These are phyloP conservation scores for Lithophane socia DNA, from an alignment of 2,888 invertebrate genomes.

Conservation along the genomic window DNA sequence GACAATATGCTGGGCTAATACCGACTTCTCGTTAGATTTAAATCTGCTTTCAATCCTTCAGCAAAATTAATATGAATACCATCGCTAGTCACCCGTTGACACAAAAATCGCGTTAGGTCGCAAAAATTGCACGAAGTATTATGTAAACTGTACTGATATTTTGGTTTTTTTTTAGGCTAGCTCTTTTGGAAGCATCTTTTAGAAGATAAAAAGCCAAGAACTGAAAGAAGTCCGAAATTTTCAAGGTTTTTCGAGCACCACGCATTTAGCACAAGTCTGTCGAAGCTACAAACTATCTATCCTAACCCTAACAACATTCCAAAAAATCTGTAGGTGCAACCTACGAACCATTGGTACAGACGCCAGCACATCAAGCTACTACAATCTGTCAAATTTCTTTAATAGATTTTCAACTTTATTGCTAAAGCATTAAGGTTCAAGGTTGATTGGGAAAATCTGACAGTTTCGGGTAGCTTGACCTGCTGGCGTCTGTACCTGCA, in stretches of 20 bases:
- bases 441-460: no score
- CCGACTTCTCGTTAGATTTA: conserved; percentile 6
- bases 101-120: neutral
- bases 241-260: neutral
- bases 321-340: neutral
- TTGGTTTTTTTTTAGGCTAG: neutral
- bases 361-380: no score
- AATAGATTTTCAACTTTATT: no score
- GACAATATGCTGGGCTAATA: conserved; percentile 5
- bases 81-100: neutral
- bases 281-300: neutral
- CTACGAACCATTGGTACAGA: no score
- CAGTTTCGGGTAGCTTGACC: no score
- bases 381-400: no score
- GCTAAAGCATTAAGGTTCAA: no score
- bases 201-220: no score
- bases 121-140: neutral
- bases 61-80: conserved; percentile 3
- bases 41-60: conserved; percentile 27
- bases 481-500: no score
- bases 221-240: no score
- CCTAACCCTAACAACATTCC: neutral
- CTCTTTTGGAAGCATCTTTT: no score
- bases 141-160: neutral
- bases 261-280: neutral